Base-by-base conservation (phyloP, 2,888 invertebrate species). In the Eupithecia dodoneata region DNA sequence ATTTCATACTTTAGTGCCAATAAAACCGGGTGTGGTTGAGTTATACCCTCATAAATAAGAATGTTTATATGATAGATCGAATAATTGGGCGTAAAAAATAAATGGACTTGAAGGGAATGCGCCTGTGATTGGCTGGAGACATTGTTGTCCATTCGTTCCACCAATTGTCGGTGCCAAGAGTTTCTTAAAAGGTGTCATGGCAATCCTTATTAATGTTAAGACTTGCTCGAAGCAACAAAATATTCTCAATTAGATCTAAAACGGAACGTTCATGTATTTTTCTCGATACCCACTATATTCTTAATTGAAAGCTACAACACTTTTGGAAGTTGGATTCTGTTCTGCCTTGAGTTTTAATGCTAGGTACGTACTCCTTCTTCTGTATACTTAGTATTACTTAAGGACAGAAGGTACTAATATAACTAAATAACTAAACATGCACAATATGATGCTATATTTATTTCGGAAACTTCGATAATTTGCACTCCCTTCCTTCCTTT, bases 1-100 rank as follows among this genome's bases (percentile, higher is more conserved):
- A 92, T 93, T 93, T 92, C 89, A 90, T 91, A 91, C 90, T 94
- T 94, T 93, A 94, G 84, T 92, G 89, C 89, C 93, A 87, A 92
- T 94, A 94, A 94, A 94, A 91, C 82, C 88, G 88, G 86, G 86
- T 85, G 87, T 85, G 85, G 87, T 85, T 84, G 87, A 88, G 86
- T 89, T 89, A 90, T 88, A 88, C 87, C 74, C 70, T 55, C 76
- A 74, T 79, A 79, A 79, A 93, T 91, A 93, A 90, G 87, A 84
- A 88, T 90, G 89, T 92, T 91, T 91, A 91, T 91, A 90, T 87
- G 89, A 91, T 92, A 92, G 92, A 91, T 89, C 88, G 89, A 90
- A 92, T 92, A 92, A 93, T 92, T 92, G 92, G 87, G 92, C 90
- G 91, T 91, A 88, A 90, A 90, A 88, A 87, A 81, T 89, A 87